Evolutionary conservation across 2,113 vertebrate species (phyloP).

Genomic region (Chaetura pelagica): DNA sequence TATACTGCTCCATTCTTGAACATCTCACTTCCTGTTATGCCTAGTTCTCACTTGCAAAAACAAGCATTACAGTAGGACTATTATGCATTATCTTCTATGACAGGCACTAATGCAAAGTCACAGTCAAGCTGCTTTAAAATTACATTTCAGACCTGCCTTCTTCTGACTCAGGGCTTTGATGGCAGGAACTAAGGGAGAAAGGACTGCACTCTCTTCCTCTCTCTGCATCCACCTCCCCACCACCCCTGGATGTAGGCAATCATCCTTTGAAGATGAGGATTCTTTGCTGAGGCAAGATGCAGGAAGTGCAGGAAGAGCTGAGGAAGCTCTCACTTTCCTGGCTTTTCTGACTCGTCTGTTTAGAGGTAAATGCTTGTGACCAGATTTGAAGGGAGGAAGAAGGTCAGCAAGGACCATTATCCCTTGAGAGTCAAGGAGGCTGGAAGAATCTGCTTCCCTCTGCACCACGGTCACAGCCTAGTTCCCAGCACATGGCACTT

Average conservation of each 20-base stretch:
- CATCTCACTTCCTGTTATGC: background rate
- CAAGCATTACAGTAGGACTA: background rate
- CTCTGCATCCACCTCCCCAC: background rate
- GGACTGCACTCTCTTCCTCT: background rate
- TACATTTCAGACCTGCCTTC: background rate
- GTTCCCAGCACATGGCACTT: background rate
- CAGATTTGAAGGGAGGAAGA: background rate
- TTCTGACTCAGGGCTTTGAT: background rate
- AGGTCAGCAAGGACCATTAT: background rate
- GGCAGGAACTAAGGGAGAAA: background rate
- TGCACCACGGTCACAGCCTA: background rate
- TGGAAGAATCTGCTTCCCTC: background rate
- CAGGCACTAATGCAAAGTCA: background rate
- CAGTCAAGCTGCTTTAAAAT: slow-evolving; percentile 14
- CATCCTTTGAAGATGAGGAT: background rate
- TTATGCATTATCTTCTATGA: background rate
- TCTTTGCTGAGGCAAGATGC: background rate
- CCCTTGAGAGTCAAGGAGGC: background rate
- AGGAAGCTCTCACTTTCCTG: background rate
- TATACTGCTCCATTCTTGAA: background rate
- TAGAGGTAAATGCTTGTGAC: background rate
- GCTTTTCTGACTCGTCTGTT: background rate
- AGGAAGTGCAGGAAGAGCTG: background rate
- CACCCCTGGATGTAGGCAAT: background rate
- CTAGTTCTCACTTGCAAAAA: background rate